phyloP scores from a whole-genome alignment of 1,140 invertebrate genomes.

The Berghia stephanieae region DNA sequence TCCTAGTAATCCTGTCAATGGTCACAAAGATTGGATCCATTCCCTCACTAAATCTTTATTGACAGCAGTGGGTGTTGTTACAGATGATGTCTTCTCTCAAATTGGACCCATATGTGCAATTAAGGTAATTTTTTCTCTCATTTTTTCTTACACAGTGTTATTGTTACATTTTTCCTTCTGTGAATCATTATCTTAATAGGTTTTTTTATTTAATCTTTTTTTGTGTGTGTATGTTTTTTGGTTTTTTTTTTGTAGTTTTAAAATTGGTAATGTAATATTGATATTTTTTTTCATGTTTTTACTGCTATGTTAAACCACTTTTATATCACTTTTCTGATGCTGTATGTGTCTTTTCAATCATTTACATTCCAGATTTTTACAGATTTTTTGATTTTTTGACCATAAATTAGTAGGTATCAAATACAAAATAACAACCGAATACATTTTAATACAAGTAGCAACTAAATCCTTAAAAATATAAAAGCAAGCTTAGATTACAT shows the following conservation, averaged over 20 bases:
- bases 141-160: background rate
- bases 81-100: slow-evolving; percentile 17
- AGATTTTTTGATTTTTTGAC: too few relatives aligned
- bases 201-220: background rate
- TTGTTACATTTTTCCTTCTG: too few relatives aligned
- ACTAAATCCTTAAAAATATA: too few relatives aligned
- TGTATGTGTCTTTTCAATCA: too few relatives aligned
- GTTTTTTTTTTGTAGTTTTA: background rate
- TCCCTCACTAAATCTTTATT: background rate
- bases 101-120: slow-evolving; percentile 23
- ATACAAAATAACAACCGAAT: too few relatives aligned
- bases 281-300: background rate
- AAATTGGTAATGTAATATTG: background rate
- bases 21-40: slow-evolving; percentile 24
- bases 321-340: background rate
- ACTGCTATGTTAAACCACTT: background rate
- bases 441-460: too few relatives aligned
- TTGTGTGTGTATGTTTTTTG: background rate
- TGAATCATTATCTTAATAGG: too few relatives aligned
- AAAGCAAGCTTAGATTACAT: too few relatives aligned
- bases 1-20: too few relatives aligned
- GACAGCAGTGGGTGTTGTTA: background rate
- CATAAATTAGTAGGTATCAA: too few relatives aligned
- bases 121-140: slow-evolving; percentile 11
- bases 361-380: too few relatives aligned